Base-by-base conservation (phyloP, 1,140 invertebrate species). In the Probaryconus sp. region DNA sequence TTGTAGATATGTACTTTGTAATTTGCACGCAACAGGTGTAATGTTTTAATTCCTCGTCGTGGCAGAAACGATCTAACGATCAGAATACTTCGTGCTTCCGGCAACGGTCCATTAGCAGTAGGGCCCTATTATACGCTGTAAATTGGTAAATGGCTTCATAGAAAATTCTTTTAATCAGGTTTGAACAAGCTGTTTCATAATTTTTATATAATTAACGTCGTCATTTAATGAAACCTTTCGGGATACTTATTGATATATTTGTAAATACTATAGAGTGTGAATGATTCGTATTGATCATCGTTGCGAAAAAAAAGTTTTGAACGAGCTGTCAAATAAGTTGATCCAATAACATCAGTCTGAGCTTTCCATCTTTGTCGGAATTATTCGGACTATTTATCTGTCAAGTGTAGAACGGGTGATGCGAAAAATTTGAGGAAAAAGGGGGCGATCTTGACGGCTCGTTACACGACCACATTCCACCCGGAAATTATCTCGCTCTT, bases 1-100 rank as follows among this genome's bases (percentile, higher is more conserved):
- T n/a, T 30, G 0, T 28, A 51, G 69, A 43, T 60, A 61, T 43
- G 61, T 47, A 37, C 50, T 50, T 56, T 63, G 56, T 53, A 67
- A 74, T 74, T 74, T 60, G 61, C 61, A 61, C 61, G 70, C 70
- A 73, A 67, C 47, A 65, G 35, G 51, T 61, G 70, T 67, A 73
- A 73, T 67, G 55, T 73, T 73, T 73, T 61, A 73, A 73, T 73
- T 61, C 38, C 40, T 53, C n/a, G n/a, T n/a, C n/a, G n/a, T 14
- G 10, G n/a, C 18, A 48, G 61, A 48, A 65, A 40, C 20, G 11
- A n/a, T 42, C 35, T 30, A n/a, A n/a, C n/a, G 53, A 31, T 47
- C 37, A 26, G 14, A 60, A 58, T 53, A 40, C 30, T 9, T 13
- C 42, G 42, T 1, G 31, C 45, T 67, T 67, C 70, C 61, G 69